Evolutionary conservation across 1,140 invertebrate genomes (phyloP).

Genomic region (Drosophila pectinifera): DNA sequence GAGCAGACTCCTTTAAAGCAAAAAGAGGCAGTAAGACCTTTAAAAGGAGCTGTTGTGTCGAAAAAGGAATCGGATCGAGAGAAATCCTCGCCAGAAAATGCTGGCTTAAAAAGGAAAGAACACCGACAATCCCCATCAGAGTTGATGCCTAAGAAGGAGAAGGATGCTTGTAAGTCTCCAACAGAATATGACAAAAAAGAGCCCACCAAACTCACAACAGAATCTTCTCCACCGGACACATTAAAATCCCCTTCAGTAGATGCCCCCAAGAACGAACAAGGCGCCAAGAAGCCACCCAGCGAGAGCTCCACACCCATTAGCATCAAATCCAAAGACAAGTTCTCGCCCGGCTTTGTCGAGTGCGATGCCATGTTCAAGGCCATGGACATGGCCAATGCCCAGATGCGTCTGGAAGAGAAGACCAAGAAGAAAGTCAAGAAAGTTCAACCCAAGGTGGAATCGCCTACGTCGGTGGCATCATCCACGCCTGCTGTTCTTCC

Average conservation of each 20-base stretch:
- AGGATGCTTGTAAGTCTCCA: not conserved
- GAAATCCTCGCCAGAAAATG: not conserved
- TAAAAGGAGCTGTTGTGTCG: not conserved
- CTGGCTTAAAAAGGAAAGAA: not conserved
- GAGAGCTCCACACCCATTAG: not conserved
- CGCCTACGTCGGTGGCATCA: not conserved
- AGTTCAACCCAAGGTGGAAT: conserved; percentile 22
- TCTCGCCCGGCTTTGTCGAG: conserved; percentile 33
- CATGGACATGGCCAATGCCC: conserved; percentile 51
- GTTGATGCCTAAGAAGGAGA: not conserved
- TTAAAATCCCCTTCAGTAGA: not conserved
- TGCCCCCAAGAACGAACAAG: too few relatives aligned
- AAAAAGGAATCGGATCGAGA: not conserved
- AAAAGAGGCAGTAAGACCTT: not conserved
- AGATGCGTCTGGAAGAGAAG: conserved; percentile 45
- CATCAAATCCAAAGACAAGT: conserved; percentile 24
- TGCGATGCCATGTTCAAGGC: conserved; percentile 69
- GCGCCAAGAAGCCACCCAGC: not conserved
- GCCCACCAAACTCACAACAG: not conserved
- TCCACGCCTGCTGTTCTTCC: not conserved
- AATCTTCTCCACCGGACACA: not conserved
- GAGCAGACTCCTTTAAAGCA: too few relatives aligned
- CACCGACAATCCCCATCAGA: not conserved
- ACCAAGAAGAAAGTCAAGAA: conserved; percentile 54
- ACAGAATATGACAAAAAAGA: too few relatives aligned